Evolutionary conservation across 1,140 invertebrate species (phyloP).

Genomic region (Hyles vespertilio): DNA sequence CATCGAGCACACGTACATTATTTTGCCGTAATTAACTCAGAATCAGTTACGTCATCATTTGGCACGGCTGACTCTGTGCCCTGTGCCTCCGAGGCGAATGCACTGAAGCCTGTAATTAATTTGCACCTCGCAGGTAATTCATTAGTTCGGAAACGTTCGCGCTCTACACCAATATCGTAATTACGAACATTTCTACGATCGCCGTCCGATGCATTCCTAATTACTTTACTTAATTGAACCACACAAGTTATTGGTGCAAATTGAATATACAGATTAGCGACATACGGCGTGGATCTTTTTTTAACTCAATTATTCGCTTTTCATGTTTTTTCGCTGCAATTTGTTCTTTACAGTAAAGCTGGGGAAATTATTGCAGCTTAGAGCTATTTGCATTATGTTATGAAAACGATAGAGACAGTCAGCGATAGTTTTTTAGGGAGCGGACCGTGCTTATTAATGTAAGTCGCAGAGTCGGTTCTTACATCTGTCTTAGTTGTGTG

Average conservation of each 20-base stretch:
- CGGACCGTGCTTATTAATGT: too few species aligned
- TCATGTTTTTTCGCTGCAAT: too few species aligned
- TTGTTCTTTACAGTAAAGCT: too few species aligned
- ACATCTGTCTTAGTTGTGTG: too few species aligned
- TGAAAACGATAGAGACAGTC: too few species aligned
- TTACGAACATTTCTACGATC: slow-evolving; percentile 21
- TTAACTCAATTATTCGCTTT: too few species aligned
- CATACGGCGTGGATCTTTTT: too few species aligned
- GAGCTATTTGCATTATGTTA: too few species aligned
- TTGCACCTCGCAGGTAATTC: slow-evolving; percentile 28
- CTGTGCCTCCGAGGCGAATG: slow-evolving; percentile 11
- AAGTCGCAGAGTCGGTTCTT: too few species aligned
- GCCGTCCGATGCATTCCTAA: slow-evolving; percentile 28
- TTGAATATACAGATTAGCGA: too few species aligned
- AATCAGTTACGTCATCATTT: slow-evolving; percentile 16
- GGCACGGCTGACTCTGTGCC: neutral
- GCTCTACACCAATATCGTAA: slow-evolving; percentile 28
- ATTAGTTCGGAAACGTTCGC: slow-evolving; percentile 22
- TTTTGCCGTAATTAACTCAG: slow-evolving; percentile 16
- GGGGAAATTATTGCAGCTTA: too few species aligned
- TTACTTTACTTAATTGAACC: slow-evolving; percentile 34
- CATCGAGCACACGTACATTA: neutral
- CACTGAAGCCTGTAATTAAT: slow-evolving; percentile 26
- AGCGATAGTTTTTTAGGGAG: too few species aligned
- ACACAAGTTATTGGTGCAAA: slow-evolving; percentile 23